Percentiles rank a stretch among this genome's conserved stretches.
phyloP scores from a whole-genome alignment of 2,113 vertebrate species.

The Bubo scandiacus region DNA sequence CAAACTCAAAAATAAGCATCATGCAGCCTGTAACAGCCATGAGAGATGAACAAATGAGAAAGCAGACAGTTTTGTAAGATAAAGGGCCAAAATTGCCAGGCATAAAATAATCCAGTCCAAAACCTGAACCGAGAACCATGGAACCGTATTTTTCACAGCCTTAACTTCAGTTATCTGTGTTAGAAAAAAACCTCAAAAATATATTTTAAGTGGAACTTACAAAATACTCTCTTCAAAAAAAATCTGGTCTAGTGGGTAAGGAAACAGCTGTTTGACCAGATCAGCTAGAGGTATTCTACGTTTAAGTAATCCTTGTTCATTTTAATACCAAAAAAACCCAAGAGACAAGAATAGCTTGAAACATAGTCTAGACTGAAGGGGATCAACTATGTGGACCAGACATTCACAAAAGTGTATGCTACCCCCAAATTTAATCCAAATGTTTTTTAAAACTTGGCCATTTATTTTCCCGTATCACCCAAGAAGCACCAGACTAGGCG shows the following conservation, averaged over 20 bases:
- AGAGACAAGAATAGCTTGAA: not conserved
- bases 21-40: not conserved
- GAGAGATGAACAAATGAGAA: not conserved
- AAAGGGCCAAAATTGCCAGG: not conserved
- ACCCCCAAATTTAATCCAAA: not conserved
- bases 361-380: not conserved
- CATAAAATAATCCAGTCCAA: not conserved
- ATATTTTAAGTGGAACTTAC: not conserved
- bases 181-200: not conserved
- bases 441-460: not conserved
- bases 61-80: not conserved
- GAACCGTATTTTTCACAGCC: not conserved
- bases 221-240: slow-evolving; percentile 26
- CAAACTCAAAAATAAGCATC: not conserved
- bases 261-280: not conserved
- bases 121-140: not conserved
- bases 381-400: not conserved
- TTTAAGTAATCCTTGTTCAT: not conserved
- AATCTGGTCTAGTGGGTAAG: not conserved
- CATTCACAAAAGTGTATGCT: not conserved
- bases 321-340: not conserved
- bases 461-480: not conserved
- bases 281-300: not conserved
- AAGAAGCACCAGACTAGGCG: not conserved
- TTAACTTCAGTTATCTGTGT: not conserved